These are phyloP conservation scores for Allygus modestus DNA, from an alignment of 2,888 invertebrate species.

Conservation along the genomic window DNA sequence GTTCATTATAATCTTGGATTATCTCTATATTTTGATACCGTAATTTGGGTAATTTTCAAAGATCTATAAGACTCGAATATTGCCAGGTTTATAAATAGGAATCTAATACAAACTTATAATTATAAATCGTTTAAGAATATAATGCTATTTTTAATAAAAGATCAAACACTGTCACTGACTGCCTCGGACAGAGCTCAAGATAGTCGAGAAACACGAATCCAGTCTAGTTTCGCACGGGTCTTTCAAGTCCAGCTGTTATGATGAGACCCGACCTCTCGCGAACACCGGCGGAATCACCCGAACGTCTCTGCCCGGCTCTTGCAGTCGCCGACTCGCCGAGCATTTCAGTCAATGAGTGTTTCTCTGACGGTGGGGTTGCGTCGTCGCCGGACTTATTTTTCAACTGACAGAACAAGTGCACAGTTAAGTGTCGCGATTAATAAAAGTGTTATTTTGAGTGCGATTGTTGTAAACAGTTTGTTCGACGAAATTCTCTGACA, in stretches of 20 bases:
- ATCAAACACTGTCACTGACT: too few relatives aligned
- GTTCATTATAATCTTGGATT: too few relatives aligned
- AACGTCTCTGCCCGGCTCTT: constrained; percentile 10
- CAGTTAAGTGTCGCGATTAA: not conserved
- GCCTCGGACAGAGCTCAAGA: too few relatives aligned
- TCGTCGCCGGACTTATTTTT: not conserved
- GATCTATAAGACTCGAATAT: too few relatives aligned
- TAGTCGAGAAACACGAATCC: not conserved
- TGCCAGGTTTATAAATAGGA: too few relatives aligned
- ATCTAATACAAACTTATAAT: too few relatives aligned
- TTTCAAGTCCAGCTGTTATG: constrained; percentile 1
- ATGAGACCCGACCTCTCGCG: not conserved
- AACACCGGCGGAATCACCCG: not conserved
- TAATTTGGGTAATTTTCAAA: too few relatives aligned
- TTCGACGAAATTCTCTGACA: not conserved
- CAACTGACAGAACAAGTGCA: constrained; percentile 31
- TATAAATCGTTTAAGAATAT: too few relatives aligned
- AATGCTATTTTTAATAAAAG: too few relatives aligned
- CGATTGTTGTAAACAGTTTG: not conserved
- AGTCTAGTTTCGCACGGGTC: constrained; percentile 3
- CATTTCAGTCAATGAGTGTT: constrained; percentile 37
- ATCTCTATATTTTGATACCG: too few relatives aligned
- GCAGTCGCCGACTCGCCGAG: constrained; percentile 29
- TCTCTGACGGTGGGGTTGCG: not conserved
- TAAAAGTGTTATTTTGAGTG: constrained; percentile 10